A percentile compares a stretch with the other conserved stretches of the same genome.
Evolutionary conservation across 2,113 vertebrate species (phyloP).

Genomic region (Pomatorhinus ruficollis): DNA sequence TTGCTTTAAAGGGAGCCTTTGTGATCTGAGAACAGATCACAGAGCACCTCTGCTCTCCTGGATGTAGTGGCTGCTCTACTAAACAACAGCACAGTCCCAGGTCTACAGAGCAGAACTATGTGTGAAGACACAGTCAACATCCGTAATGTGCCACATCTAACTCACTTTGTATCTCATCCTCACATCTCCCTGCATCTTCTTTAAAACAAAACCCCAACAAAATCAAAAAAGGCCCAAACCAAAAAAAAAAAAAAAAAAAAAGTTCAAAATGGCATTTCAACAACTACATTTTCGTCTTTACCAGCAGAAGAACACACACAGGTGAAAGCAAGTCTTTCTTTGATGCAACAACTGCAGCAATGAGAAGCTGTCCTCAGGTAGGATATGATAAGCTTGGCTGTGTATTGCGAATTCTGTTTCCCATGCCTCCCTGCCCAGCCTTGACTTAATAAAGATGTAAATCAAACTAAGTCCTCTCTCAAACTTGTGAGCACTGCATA

Average conservation of each 20-base stretch:
- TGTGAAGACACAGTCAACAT: neutral
- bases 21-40: neutral
- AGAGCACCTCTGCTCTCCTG: neutral
- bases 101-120: neutral
- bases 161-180: neutral
- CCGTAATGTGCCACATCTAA: rapidly evolving
- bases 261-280: neutral
- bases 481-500: neutral
- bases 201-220: neutral
- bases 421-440: neutral
- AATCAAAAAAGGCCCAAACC: neutral
- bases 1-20: neutral
- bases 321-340: neutral
- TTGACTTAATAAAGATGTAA: neutral
- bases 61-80: neutral
- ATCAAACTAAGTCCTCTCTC: neutral
- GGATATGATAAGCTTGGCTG: neutral
- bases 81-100: neutral
- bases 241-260: no score
- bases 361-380: neutral
- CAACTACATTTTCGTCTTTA: neutral
- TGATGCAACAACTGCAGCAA: neutral
- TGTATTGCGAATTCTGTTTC: neutral
- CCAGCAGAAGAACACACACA: neutral
- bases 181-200: neutral